Evolutionary conservation across 2,797 vertebrate species (phyloP).

Genomic region (Dallia pectoralis): DNA sequence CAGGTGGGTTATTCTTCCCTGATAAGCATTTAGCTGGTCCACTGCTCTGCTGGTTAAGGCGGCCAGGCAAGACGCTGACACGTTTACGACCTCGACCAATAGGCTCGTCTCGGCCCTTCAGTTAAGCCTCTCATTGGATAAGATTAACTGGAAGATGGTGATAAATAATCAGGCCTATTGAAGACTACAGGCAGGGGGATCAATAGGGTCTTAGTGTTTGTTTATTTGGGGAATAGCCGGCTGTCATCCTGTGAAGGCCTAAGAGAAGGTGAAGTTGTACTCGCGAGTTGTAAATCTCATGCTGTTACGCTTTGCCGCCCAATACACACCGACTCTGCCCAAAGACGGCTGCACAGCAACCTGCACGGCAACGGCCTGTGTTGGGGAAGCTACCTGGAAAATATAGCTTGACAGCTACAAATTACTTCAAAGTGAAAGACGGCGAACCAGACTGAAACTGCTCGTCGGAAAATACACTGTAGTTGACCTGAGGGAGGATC

Average conservation of each 20-base stretch:
- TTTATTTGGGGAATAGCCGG: constrained; percentile 36
- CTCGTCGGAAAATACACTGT: too few species aligned
- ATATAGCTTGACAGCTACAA: too few species aligned
- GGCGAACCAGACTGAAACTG: too few species aligned
- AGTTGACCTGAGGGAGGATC: too few species aligned
- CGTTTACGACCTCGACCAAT: constrained; percentile 27
- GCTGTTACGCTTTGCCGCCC: constrained; percentile 3
- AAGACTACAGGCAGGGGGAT: background rate
- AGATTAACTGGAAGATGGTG: constrained; percentile 36
- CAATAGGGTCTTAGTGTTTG: background rate
- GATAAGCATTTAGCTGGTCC: constrained; percentile 22
- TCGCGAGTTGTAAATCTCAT: constrained; percentile 15
- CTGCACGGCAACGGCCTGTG: background rate
- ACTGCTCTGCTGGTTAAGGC: constrained; percentile 24
- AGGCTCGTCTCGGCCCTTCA: constrained; percentile 22
- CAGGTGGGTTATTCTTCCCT: constrained; percentile 18
- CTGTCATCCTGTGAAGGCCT: constrained; percentile 77
- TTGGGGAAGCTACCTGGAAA: too few species aligned
- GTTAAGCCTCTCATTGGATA: constrained; percentile 27
- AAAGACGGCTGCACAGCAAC: background rate
- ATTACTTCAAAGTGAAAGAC: too few species aligned
- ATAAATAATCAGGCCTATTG: constrained; percentile 5
- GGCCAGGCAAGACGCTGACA: constrained; percentile 28
- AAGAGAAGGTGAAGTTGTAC: constrained; percentile 39
- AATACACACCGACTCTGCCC: background rate